Evolutionary conservation across 2,888 invertebrate genomes (phyloP), one percentile per base, ranked within the genome.

Genomic region (Drosophila nigritarsus): DNA sequence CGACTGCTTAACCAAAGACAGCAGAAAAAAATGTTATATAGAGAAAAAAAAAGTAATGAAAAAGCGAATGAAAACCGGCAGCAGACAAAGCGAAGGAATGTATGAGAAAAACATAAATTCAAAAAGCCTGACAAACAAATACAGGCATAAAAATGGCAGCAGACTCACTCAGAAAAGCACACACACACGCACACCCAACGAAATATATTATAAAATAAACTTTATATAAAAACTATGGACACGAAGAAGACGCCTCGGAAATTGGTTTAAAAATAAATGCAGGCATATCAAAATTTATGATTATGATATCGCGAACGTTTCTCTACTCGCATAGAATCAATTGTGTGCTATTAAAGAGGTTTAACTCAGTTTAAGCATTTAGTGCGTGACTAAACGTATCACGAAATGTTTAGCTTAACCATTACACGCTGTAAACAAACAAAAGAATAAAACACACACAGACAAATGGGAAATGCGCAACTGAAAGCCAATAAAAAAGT

Each of bases 211-310:
- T 68, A 75, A 73, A 74, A 83, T 68, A 78, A 78, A 73, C 76
- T 82, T 84, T 75, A 82, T 84, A 87, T 87, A 75, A 84, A 88
- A 81, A 87, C 81, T 89, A 85, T 75, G 73, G 69, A 67, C 51
- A 48, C 53, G 45, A 8, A 2, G 30, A 64, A 59, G 55, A 64
- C 36, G 38, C n/a, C 61, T 65, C 68, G 74, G 69, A 79, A 87
- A 89, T 89, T 81, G 83, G 81, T 81, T 87, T 89, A 89, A 85
- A 87, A 87, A 87, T 87, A 87, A 89, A 89, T 82, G 63, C 68
- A 72, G 61, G 67, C 75, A 77, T 77, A 86, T 75, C 56, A 51
- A 76, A 85, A 87, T 89, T 81, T 87, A 87, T 83, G 87, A 76
- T 80, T 78, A 78, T 81, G 64, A 82, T 83, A 77, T 77, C 59